Base-by-base conservation (phyloP, 2,113 vertebrate species). In the Tragelaphus scriptus region DNA sequence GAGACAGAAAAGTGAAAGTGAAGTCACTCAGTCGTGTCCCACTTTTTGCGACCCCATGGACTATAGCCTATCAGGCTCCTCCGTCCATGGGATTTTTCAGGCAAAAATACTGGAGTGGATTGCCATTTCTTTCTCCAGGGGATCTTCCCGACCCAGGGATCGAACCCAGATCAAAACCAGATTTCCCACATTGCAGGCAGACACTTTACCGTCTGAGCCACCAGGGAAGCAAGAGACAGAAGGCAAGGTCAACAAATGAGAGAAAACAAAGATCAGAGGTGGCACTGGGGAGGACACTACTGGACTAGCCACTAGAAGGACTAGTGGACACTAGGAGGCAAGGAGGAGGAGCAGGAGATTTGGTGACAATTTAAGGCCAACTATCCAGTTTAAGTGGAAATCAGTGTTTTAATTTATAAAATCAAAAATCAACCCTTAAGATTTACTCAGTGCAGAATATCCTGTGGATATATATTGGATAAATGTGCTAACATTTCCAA, bases 281-380 rank as follows among this genome's bases (percentile, higher is more conserved):
- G 25, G 19, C 32, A 6, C 58, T 9, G 5, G 58, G 26, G 26
- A 3, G 12, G 44, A 44, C 44, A 44, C 44, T 44, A 44, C 44
- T 44, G 44, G 44, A 44, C 44, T 44, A 44, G 44, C 5, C 44
- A 44, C 44, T 44, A 44, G 44, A 44, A 44, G 44, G 44, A 44
- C 44, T 25, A 7, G 14, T 5, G 19, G 13, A 17, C 26, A 2
- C 15, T 2, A 13, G 15, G 17, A 63, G 56, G 3, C 0, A 1
- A 53, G 26, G 1, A 36, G 36, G n/a, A 2, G n/a, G 58, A 1
- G 26, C 17, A n/a, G 40, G 16, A 88, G 26, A 55, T 26, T 7
- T 15, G 84, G 7, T 28, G 36, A 79, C 5, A 36, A 51, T 15
- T 28, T 32, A 61, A 56, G 28, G 5, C 36, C 28, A 19, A 14